phyloP scores from a whole-genome alignment of 2,888 invertebrate species.

The Torymus auratus region DNA sequence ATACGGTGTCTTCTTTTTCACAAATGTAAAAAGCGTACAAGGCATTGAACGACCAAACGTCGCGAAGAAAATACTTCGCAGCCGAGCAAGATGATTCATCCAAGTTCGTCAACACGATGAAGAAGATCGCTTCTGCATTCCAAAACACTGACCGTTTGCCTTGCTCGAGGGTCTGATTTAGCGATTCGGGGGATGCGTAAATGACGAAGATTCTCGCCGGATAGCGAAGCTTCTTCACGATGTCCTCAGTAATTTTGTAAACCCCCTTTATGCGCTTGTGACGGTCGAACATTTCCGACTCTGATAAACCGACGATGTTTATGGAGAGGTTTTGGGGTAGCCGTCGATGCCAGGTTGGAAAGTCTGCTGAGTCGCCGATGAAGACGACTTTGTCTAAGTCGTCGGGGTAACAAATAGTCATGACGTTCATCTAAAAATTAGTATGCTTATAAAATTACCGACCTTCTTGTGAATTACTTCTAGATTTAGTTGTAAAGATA shows the following conservation, averaged over 20 bases:
- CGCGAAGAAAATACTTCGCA: too few species aligned
- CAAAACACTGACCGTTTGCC: constrained; percentile 58
- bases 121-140: constrained; percentile 58
- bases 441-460: too few species aligned
- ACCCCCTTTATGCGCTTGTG: constrained; percentile 5
- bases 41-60: too few species aligned
- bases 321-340: background rate
- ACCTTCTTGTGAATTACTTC: too few species aligned
- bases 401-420: background rate
- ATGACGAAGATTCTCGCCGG: constrained; percentile 26
- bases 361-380: background rate
- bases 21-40: too few species aligned
- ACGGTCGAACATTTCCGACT: background rate
- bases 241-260: background rate
- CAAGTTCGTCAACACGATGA: constrained; percentile 43
- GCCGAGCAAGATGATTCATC: too few species aligned
- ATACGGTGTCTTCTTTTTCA: too few species aligned
- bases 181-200: background rate
- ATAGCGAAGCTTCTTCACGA: background rate
- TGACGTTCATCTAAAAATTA: constrained; percentile 22
- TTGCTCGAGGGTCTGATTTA: constrained; percentile 28
- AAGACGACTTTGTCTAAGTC: constrained; percentile 18
- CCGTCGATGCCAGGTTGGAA: background rate
- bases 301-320: background rate
- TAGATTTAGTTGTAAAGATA: background rate